Conservation (phyloP, 1,140 invertebrate species). For the Panulirus ornatus region DNA sequence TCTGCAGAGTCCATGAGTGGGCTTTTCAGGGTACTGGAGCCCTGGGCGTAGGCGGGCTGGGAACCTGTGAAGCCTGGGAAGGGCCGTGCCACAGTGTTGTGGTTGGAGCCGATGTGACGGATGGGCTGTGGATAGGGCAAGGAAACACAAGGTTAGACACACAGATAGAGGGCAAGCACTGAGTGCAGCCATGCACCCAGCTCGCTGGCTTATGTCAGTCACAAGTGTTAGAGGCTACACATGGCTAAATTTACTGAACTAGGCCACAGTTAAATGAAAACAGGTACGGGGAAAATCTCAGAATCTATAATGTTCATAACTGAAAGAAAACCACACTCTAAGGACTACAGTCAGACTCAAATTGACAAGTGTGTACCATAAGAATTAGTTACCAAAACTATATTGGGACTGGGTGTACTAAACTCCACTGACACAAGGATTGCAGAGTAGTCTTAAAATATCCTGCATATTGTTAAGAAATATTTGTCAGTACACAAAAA, state of each 20-base stretch:
- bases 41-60: constrained; percentile 37
- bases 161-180: background rate
- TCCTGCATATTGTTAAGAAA: too few species aligned
- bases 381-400: too few species aligned
- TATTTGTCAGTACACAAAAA: too few species aligned
- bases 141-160: constrained; percentile 58
- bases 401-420: too few species aligned
- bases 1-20: background rate
- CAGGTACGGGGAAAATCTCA: background rate
- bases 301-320: too few species aligned
- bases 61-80: constrained; percentile 70
- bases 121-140: constrained; percentile 48
- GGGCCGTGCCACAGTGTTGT: constrained; percentile 72
- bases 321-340: too few species aligned
- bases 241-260: background rate
- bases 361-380: too few species aligned
- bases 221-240: too few species aligned
- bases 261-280: background rate
- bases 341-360: too few species aligned
- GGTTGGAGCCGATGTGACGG: constrained; percentile 71
- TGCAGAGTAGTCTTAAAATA: too few species aligned
- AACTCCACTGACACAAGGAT: too few species aligned
- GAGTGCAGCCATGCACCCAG: background rate
- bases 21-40: background rate
- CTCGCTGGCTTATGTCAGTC: background rate